Evolutionary conservation across 2,113 vertebrate species (phyloP), one percentile per base, ranked within the genome.

Genomic region (Forbesichthys agassizii): DNA sequence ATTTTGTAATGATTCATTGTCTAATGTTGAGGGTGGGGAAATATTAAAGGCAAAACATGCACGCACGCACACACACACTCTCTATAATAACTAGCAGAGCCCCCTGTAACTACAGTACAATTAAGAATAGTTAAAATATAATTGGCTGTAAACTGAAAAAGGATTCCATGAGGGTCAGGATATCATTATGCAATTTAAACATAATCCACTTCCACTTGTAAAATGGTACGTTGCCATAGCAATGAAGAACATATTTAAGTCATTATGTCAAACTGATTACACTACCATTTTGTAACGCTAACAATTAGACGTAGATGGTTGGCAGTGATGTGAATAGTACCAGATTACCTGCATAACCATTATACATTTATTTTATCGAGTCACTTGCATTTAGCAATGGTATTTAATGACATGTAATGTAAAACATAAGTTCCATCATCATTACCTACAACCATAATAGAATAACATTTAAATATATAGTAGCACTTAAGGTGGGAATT

Each of bases 111-210:
- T 82, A 72, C 42, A 75, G 65, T 69, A 81, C 77, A 86, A 27
- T 86, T 76, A 82, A 67, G 48, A 82, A 84, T 83, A 27, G 27
- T 27, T 27, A 73, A 84, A 87, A 82, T 85, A 75, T 81, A 71
- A 84, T 60, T 81, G 70, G 79, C 74, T 49, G 69, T 79, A 80
- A 79, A 81, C 48, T 60, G 66, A 66, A 57, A 51, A 70, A 64
- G 80, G 82, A 88, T 90, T 85, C 84, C 71, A 83, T 76, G 56
- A 74, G 73, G 80, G 81, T 84, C 84, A 84, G 75, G 75, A 65
- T 73, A 75, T 64, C 81, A 85, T 86, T 80, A 84, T 75, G 71
- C 48, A 75, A 77, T 81, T 82, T 75, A 85, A 86, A 86, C 73
- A 75, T 27, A 74, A 89, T 79, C 77, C 81, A 73, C 77, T 66